These are phyloP conservation scores for Scaptomyza cyrtandrae DNA, from an alignment of 2,888 invertebrate genomes.

Conservation along the genomic window DNA sequence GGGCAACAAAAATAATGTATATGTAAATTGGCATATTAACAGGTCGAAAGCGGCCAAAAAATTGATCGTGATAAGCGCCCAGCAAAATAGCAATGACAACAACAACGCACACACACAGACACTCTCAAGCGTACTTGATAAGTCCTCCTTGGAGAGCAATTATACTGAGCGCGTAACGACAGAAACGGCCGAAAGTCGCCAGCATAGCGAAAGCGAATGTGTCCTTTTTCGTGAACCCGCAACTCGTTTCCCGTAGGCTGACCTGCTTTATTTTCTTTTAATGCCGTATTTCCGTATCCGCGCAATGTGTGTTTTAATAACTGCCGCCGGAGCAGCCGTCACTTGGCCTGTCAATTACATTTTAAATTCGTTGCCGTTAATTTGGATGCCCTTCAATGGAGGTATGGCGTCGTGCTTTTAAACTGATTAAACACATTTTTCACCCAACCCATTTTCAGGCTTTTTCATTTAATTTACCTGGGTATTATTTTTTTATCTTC, in stretches of 20 bases:
- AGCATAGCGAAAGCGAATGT: constrained; percentile 34
- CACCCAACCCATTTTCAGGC: constrained; percentile 26
- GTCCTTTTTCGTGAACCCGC: constrained; percentile 31
- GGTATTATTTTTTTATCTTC: constrained; percentile 26
- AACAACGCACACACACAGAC: constrained; percentile 32
- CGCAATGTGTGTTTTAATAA: constrained; percentile 68
- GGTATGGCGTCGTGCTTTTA: constrained; percentile 52
- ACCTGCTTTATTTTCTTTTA: constrained; percentile 64
- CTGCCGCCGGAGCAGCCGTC: constrained; percentile 55
- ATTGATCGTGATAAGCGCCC: constrained; percentile 67
- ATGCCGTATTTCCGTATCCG: constrained; percentile 70
- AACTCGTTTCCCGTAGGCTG: constrained; percentile 7
- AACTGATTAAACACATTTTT: constrained; percentile 71
- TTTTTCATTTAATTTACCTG: constrained; percentile 61
- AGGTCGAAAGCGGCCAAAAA: constrained; percentile 52
- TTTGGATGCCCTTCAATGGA: constrained; percentile 58
- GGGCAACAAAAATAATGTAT: constrained; percentile 69
- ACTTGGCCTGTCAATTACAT: constrained; percentile 74
- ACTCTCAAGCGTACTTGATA: constrained; percentile 35
- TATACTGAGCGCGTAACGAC: constrained; percentile 52
- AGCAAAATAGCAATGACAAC: constrained; percentile 69
- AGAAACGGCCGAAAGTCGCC: constrained; percentile 27
- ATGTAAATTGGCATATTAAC: constrained; percentile 78
- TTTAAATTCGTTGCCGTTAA: constrained; percentile 74
- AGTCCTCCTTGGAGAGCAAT: constrained; percentile 73